A percentile compares a stretch with the other conserved stretches of the same genome.
These are phyloP conservation scores for Ylistrum balloti DNA, from an alignment of 1,140 invertebrate genomes.

Conservation along the genomic window DNA sequence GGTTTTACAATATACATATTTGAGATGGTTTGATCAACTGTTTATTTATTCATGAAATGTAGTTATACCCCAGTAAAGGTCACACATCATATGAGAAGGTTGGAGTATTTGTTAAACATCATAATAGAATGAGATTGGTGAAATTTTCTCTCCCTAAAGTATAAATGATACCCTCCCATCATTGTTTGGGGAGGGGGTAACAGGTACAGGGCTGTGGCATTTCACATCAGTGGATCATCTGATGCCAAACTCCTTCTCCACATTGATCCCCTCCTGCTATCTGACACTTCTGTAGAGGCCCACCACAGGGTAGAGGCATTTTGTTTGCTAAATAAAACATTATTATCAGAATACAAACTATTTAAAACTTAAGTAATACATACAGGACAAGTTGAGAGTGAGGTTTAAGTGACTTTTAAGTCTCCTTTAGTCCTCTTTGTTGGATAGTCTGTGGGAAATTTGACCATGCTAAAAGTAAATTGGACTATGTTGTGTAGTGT, in stretches of 20 bases:
- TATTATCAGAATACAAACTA: neutral
- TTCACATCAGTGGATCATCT: conserved; percentile 26
- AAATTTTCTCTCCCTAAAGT: neutral
- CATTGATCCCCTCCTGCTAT: conserved; percentile 31
- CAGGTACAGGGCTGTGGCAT: conserved; percentile 14
- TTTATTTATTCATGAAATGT: conserved; percentile 29
- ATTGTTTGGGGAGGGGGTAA: conserved; percentile 11
- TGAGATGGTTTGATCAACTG: conserved; percentile 34
- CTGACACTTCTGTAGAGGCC: conserved; percentile 9
- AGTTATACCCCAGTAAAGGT: neutral
- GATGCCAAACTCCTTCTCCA: conserved; percentile 25
- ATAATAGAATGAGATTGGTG: conserved; percentile 5
- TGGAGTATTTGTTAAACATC: neutral
- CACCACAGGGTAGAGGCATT: neutral
- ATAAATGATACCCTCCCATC: conserved; percentile 3
- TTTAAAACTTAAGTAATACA: neutral
- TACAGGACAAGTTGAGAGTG: neutral
- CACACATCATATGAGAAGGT: neutral
- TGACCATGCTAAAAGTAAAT: neutral
- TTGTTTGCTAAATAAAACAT: neutral
- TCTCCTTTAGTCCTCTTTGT: neutral
- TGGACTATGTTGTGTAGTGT: neutral
- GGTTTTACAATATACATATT: conserved; percentile 42
- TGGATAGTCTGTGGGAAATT: neutral
- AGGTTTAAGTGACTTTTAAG: neutral